Percentiles rank a stretch among this genome's conserved stretches.
Evolutionary conservation across 2,888 invertebrate genomes (phyloP).

Genomic region (Thera obeliscata): DNA sequence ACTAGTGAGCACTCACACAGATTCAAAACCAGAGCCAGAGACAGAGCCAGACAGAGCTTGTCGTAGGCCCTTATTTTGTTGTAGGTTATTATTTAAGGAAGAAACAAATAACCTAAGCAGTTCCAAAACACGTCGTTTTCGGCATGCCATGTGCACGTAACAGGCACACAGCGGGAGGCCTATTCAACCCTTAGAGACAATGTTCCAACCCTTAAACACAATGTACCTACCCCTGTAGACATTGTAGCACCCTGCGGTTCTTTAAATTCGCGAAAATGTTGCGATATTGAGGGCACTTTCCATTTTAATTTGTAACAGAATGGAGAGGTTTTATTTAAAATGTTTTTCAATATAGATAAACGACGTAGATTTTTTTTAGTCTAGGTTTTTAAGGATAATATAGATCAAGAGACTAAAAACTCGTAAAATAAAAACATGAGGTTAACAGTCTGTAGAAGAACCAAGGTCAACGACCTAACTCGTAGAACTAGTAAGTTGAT

Average conservation of each 20-base stretch:
- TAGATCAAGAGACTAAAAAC: no score
- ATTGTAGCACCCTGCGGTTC: constrained; percentile 69
- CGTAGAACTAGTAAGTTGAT: no score
- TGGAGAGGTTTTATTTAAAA: constrained; percentile 4
- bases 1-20: no score
- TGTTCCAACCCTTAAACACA: constrained; percentile 32
- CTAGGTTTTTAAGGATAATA: no score
- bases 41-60: no score
- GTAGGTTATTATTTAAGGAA: not conserved
- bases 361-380: not conserved
- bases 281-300: constrained; percentile 51
- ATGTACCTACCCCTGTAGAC: constrained; percentile 41
- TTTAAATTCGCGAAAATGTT: constrained; percentile 56
- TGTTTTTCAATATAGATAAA: not conserved
- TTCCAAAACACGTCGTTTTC: constrained; percentile 19
- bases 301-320: constrained; percentile 32
- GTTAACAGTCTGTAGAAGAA: no score
- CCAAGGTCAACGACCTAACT: no score
- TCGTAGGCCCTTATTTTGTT: no score
- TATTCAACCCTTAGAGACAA: constrained; percentile 46
- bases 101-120: not conserved
- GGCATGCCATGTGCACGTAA: constrained; percentile 65
- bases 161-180: constrained; percentile 55
- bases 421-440: no score
- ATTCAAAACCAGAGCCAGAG: no score